Conservation (phyloP, 1,140 invertebrate species). For the Uloborus diversus region DNA sequence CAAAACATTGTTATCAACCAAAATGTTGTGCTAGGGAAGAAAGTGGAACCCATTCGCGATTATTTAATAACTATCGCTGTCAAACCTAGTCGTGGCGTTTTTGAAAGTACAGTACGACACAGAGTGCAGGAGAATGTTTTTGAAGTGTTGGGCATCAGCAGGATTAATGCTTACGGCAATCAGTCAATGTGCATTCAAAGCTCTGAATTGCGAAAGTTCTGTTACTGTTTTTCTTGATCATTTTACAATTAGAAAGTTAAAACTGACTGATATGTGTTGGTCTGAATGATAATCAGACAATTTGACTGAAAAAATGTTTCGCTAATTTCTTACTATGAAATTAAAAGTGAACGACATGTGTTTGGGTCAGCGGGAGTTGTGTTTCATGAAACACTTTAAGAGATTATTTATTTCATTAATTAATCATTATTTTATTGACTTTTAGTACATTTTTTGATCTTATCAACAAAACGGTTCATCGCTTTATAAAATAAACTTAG, state of each 20-base stretch:
- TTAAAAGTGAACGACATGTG: neutral
- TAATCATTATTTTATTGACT: too few relatives aligned
- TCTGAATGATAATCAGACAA: too few relatives aligned
- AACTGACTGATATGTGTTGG: too few relatives aligned
- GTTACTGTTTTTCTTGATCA: too few relatives aligned
- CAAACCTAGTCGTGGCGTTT: slow-evolving; percentile 75
- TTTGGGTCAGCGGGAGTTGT: neutral
- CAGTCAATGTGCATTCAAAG: slow-evolving; percentile 80
- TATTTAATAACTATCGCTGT: slow-evolving; percentile 75
- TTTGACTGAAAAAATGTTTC: too few relatives aligned
- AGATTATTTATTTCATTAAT: too few relatives aligned
- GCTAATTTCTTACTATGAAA: too few relatives aligned
- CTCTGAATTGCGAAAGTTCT: slow-evolving; percentile 75
- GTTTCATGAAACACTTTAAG: too few relatives aligned
- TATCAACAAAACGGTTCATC: too few relatives aligned
- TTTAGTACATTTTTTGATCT: too few relatives aligned
- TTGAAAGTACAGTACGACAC: slow-evolving; percentile 75
- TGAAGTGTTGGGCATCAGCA: slow-evolving; percentile 76
- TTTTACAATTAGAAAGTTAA: too few relatives aligned
- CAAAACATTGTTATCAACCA: slow-evolving; percentile 72
- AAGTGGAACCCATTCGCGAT: slow-evolving; percentile 18
- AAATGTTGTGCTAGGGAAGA: slow-evolving; percentile 58
- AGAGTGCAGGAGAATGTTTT: slow-evolving; percentile 71
- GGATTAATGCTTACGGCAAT: slow-evolving; percentile 80
- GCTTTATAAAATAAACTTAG: too few relatives aligned